A percentile compares a stretch with the other conserved stretches of the same genome.
Conservation (phyloP, 2,797 vertebrate species). For the Sylvia borin region DNA sequence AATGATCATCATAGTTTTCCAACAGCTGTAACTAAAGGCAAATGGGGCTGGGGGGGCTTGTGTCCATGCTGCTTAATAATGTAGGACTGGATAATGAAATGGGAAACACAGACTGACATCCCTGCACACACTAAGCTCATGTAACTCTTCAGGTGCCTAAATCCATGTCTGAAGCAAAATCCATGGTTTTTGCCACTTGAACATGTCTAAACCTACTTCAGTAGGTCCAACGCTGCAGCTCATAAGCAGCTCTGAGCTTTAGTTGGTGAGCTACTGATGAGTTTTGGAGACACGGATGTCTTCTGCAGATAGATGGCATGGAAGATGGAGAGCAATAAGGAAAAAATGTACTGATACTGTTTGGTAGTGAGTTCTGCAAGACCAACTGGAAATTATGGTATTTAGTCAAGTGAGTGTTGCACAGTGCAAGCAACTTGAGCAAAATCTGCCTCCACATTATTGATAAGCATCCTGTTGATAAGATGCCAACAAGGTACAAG, state of each 20-base stretch:
- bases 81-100: neutral
- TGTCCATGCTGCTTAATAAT: neutral
- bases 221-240: neutral
- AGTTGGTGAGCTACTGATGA: rapidly evolving
- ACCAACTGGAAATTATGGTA: neutral
- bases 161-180: neutral
- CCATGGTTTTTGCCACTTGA: neutral
- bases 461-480: neutral
- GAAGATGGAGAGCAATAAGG: neutral
- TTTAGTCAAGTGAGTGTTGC: neutral
- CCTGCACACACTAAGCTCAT: neutral
- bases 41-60: neutral
- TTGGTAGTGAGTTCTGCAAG: neutral
- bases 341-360: neutral
- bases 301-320: rapidly evolving
- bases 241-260: neutral
- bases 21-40: neutral
- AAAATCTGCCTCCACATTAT: neutral
- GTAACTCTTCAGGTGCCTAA: neutral
- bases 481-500: neutral
- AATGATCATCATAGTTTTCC: neutral
- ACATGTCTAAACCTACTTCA: neutral
- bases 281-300: neutral
- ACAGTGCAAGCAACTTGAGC: neutral
- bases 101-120: neutral